phyloP scores from a whole-genome alignment of 2,113 vertebrate species.

The Oxyruncus cristatus region DNA sequence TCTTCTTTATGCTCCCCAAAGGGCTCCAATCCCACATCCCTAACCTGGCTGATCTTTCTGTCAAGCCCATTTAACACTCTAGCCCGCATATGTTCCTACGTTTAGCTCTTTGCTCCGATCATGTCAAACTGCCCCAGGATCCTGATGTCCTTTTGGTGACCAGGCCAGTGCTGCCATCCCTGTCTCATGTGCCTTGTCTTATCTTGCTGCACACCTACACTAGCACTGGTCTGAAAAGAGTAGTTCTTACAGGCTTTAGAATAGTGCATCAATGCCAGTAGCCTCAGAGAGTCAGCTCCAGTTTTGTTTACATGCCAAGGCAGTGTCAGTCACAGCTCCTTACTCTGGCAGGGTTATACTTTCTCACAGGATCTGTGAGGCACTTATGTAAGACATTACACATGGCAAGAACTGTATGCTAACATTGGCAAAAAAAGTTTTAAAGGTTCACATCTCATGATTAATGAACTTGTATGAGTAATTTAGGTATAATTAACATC shows the following conservation, averaged over 20 bases:
- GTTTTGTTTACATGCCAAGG: neutral
- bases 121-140: neutral
- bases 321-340: neutral
- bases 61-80: neutral
- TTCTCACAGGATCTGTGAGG: neutral
- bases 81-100: neutral
- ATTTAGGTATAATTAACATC: neutral
- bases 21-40: accelerated
- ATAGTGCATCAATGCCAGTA: neutral
- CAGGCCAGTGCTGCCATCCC: neutral
- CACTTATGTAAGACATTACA: neutral
- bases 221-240: neutral
- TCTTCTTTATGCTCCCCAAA: neutral
- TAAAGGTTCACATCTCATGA: neutral
- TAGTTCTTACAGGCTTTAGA: neutral
- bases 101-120: neutral
- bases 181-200: neutral
- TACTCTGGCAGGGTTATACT: neutral
- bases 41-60: neutral
- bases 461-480: neutral
- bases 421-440: neutral
- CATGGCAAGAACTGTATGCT: neutral
- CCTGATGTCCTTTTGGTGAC: neutral
- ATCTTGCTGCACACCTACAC: neutral
- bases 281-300: neutral